Evolutionary conservation across 1,140 invertebrate species (phyloP).

Genomic region (Drosophila littoralis): DNA sequence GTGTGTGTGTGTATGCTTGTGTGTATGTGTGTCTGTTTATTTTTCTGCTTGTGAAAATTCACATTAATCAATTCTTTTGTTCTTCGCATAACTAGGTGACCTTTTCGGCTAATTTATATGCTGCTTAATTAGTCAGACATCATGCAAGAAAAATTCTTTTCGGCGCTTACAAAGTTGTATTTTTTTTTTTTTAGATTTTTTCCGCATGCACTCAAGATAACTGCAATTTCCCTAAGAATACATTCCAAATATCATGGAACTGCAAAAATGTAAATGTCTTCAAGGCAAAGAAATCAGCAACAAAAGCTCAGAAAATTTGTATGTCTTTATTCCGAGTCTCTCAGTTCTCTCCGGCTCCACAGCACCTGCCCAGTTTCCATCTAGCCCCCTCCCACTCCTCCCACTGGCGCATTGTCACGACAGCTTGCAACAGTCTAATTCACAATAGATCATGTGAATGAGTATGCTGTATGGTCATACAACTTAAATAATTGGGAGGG

Average conservation of each 20-base stretch:
- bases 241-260: background rate
- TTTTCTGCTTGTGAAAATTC: conserved; percentile 64
- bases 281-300: background rate
- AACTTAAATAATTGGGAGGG: conserved; percentile 32
- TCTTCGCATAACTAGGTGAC: conserved; percentile 68
- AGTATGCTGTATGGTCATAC: conserved; percentile 42
- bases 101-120: conserved; percentile 62
- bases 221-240: conserved; percentile 6
- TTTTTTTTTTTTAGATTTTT: background rate
- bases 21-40: conserved; percentile 11
- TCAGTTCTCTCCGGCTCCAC: conserved; percentile 6
- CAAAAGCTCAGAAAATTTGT: background rate
- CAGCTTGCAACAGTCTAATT: conserved; percentile 56
- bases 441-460: conserved; percentile 48
- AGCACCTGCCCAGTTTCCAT: background rate
- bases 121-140: conserved; percentile 51
- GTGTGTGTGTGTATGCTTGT: conserved; percentile 1
- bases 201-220: background rate
- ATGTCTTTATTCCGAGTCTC: background rate
- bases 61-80: conserved; percentile 80
- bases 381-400: background rate
- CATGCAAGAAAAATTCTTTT: conserved; percentile 26
- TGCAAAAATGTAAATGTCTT: background rate
- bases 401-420: conserved; percentile 22
- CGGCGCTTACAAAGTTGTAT: background rate